A percentile compares a stretch with the other conserved stretches of the same genome.
Evolutionary conservation across 1,140 invertebrate genomes (phyloP).

Genomic region (Drosophila ambigua): DNA sequence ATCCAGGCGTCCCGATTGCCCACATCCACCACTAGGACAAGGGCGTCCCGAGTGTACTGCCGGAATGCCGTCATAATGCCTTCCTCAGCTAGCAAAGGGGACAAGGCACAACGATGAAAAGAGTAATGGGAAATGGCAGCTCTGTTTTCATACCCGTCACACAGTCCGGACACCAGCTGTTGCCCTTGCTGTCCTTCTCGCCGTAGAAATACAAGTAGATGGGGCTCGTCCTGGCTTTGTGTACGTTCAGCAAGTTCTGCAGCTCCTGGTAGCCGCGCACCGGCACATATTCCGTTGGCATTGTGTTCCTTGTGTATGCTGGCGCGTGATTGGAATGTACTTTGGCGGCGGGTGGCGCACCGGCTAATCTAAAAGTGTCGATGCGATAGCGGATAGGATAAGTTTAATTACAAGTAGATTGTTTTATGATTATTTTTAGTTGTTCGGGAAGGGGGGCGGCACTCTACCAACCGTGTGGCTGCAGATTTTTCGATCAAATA

Average conservation of each 20-base stretch:
- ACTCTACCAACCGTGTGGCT: too few species aligned
- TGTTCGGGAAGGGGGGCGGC: too few species aligned
- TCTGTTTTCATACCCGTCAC: slow-evolving; percentile 45
- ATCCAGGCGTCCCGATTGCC: slow-evolving; percentile 55
- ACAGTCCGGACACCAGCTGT: slow-evolving; percentile 69
- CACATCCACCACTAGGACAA: slow-evolving; percentile 62
- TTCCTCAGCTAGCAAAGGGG: slow-evolving; percentile 34
- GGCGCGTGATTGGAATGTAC: too few species aligned
- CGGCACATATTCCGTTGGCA: slow-evolving; percentile 73
- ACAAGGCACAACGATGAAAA: not conserved
- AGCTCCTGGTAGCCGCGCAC: slow-evolving; percentile 50
- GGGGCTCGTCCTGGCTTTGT: slow-evolving; percentile 18
- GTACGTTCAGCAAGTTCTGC: slow-evolving; percentile 35
- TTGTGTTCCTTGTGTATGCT: slow-evolving; percentile 23
- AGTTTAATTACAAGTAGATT: too few species aligned
- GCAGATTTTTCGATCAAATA: too few species aligned
- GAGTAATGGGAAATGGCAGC: not conserved
- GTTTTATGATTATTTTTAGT: too few species aligned
- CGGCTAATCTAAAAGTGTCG: too few species aligned
- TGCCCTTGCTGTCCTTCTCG: slow-evolving; percentile 58
- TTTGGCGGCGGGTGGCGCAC: too few species aligned
- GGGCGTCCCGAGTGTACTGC: slow-evolving; percentile 32
- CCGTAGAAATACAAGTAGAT: slow-evolving; percentile 68
- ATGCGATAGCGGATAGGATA: too few species aligned
- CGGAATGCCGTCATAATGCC: slow-evolving; percentile 51